These are phyloP conservation scores for Athetis lepigone DNA, from an alignment of 2,888 invertebrate species.

Conservation along the genomic window DNA sequence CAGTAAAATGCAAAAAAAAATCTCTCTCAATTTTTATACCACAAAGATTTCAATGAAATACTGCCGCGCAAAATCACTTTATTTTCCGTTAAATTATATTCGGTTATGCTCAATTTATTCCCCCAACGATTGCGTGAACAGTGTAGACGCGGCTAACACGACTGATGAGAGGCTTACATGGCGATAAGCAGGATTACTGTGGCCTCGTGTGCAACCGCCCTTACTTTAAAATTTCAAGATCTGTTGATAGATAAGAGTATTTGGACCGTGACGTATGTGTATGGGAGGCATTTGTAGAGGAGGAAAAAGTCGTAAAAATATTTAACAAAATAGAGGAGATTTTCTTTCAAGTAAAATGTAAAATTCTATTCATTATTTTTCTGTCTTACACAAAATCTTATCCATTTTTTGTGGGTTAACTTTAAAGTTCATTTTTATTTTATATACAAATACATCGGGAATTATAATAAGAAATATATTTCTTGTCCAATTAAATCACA, in stretches of 20 bases:
- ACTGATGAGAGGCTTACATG: constrained; percentile 84
- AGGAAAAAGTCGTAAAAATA: not conserved
- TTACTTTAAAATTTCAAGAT: constrained; percentile 83
- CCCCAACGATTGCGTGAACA: constrained; percentile 57
- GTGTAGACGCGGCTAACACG: constrained; percentile 65
- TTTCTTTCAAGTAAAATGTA: not conserved
- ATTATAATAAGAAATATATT: not conserved
- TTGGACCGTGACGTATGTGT: constrained; percentile 48
- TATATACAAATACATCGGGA: not conserved
- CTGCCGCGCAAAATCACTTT: constrained; percentile 45
- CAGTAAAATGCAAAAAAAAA: constrained; percentile 8
- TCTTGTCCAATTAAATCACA: constrained; percentile 23
- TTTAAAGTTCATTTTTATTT: not conserved
- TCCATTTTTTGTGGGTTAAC: constrained; percentile 1
- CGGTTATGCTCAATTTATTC: constrained; percentile 63
- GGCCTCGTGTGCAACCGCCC: constrained; percentile 71
- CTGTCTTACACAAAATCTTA: not conserved
- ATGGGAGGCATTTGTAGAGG: not conserved
- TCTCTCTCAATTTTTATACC: constrained; percentile 16
- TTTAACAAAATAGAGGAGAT: not conserved
- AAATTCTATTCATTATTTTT: not conserved
- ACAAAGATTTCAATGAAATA: constrained; percentile 31
- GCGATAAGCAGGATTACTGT: constrained; percentile 80
- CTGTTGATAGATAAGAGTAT: constrained; percentile 67
- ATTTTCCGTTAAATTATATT: constrained; percentile 58